Conservation (phyloP, 1,140 invertebrate genomes). For the Tetragnatha versicolor region DNA sequence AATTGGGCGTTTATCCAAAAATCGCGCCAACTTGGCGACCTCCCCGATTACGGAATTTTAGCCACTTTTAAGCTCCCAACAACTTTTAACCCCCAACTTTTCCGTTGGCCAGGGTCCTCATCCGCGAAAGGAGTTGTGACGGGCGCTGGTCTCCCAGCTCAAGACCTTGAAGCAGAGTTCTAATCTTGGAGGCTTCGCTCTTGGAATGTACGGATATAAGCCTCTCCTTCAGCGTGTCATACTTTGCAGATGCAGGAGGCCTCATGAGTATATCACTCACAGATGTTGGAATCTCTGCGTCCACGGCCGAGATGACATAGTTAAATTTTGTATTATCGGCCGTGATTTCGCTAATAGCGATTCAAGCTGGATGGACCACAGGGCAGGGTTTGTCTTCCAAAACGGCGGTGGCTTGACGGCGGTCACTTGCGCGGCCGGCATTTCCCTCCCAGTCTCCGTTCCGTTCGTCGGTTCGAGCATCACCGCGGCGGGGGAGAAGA, state of each 20-base stretch:
- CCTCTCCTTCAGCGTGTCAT: not conserved
- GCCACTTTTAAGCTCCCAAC: no score
- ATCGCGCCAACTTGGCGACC: no score
- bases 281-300: slow-evolving; percentile 8
- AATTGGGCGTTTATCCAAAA: no score
- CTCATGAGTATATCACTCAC: not conserved
- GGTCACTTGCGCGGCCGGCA: not conserved
- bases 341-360: slow-evolving; percentile 53
- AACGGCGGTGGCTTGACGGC: slow-evolving; percentile 58
- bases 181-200: not conserved
- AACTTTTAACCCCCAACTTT: no score
- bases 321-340: no score
- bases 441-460: not conserved
- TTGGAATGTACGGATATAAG: no score
- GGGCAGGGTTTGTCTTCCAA: slow-evolving; percentile 56
- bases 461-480: no score
- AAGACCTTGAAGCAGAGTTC: slow-evolving; percentile 4
- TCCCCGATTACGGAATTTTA: no score
- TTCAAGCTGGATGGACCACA: slow-evolving; percentile 61
- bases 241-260: not conserved
- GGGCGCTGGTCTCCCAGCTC: no score
- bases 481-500: no score
- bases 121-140: not conserved
- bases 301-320: slow-evolving; percentile 8
- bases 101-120: no score